These are phyloP conservation scores for Armadillidium nasatum DNA, from an alignment of 1,140 invertebrate species.

Conservation along the genomic window DNA sequence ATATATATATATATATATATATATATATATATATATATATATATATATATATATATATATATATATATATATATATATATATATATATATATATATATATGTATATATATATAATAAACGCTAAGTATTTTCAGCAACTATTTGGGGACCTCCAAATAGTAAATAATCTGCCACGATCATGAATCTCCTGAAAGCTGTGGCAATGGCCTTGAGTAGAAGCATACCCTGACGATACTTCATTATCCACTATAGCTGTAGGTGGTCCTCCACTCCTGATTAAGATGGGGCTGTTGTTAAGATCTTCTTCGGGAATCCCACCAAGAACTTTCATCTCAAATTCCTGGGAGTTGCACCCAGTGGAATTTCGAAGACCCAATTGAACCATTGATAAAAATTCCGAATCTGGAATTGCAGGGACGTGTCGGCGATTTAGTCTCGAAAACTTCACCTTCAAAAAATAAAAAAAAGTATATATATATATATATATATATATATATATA, in stretches of 20 bases:
- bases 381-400: not conserved
- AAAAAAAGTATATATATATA: too few species aligned
- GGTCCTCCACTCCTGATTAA: not conserved
- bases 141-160: not conserved
- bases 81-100: too few species aligned
- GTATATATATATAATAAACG: too few species aligned
- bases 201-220: not conserved
- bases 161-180: not conserved
- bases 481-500: too few species aligned
- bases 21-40: too few species aligned
- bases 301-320: not conserved
- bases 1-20: too few species aligned
- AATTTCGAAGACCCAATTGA: not conserved
- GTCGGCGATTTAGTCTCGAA: not conserved
- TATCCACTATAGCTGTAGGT: not conserved
- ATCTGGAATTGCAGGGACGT: not conserved
- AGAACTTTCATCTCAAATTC: not conserved
- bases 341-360: not conserved
- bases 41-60: too few species aligned
- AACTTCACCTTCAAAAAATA: too few species aligned
- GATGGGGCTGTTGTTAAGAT: not conserved
- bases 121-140: not conserved
- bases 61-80: too few species aligned
- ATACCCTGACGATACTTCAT: not conserved
- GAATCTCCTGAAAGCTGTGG: not conserved